Evolutionary conservation across 2,888 invertebrate species (phyloP).

Genomic region (Xanthorhoe designata): DNA sequence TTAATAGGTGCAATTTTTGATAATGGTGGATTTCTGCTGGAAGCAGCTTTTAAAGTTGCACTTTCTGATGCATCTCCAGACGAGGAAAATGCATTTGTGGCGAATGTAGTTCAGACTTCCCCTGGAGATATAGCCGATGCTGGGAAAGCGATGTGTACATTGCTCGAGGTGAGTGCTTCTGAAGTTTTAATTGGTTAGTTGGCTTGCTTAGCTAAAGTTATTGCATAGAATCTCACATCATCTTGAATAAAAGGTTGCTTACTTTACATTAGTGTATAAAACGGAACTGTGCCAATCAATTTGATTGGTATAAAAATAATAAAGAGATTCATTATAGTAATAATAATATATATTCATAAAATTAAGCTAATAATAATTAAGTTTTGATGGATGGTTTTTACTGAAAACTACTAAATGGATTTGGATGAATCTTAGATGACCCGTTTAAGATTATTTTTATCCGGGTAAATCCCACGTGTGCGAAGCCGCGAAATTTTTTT

Average conservation of each 20-base stretch:
- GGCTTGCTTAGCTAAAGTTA: constrained; percentile 3
- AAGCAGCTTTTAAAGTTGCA: constrained; percentile 85
- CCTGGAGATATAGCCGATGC: constrained; percentile 84
- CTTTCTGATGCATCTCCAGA: constrained; percentile 77
- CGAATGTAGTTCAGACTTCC: constrained; percentile 67
- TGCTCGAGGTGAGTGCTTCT: constrained; percentile 74
- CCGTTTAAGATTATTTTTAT: too few relatives aligned
- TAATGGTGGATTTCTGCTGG: constrained; percentile 80
- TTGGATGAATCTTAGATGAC: too few relatives aligned
- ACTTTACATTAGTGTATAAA: not conserved
- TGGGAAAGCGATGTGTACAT: constrained; percentile 81
- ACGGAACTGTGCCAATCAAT: too few relatives aligned
- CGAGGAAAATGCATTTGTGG: constrained; percentile 69
- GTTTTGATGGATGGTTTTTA: too few relatives aligned
- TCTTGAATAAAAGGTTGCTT: not conserved
- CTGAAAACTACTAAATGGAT: too few relatives aligned
- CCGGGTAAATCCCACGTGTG: too few relatives aligned
- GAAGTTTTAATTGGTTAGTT: constrained; percentile 24
- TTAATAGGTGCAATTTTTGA: constrained; percentile 87
- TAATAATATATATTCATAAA: too few relatives aligned
- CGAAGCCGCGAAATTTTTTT: too few relatives aligned
- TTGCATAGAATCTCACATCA: constrained; percentile 7
- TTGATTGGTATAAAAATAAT: too few relatives aligned
- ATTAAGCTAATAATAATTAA: too few relatives aligned
- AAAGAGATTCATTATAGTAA: too few relatives aligned